Percentiles rank a stretch among this genome's conserved stretches.
These are phyloP conservation scores for Anadara kagoshimensis DNA, from an alignment of 1,140 invertebrate species.

Conservation along the genomic window DNA sequence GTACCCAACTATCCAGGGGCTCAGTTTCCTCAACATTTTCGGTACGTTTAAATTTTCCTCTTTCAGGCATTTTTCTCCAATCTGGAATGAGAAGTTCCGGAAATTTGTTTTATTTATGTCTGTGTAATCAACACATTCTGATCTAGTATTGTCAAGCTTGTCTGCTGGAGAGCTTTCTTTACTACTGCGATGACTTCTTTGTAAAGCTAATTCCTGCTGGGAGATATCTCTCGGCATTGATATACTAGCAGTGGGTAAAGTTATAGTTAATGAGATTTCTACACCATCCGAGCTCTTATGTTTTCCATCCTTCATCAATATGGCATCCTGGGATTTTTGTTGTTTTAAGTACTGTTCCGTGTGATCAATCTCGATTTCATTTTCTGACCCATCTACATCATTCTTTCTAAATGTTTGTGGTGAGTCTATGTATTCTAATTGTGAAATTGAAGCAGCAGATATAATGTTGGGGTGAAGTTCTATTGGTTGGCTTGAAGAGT, in stretches of 20 bases:
- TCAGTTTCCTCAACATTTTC: not conserved
- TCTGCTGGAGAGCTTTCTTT: slow-evolving; percentile 17
- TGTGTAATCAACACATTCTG: slow-evolving; percentile 14
- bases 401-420: too few relatives aligned
- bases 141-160: slow-evolving; percentile 32
- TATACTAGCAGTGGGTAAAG: slow-evolving; percentile 50
- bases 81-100: slow-evolving; percentile 54
- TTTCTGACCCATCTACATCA: too few relatives aligned
- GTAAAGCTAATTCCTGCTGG: slow-evolving; percentile 41
- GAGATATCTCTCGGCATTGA: slow-evolving; percentile 48
- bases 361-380: too few relatives aligned
- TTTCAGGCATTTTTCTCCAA: slow-evolving; percentile 34
- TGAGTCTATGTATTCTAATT: too few relatives aligned
- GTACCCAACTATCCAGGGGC: too few relatives aligned
- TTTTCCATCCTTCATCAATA: not conserved
- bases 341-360: too few relatives aligned
- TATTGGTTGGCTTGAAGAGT: too few relatives aligned
- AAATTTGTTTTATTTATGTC: slow-evolving; percentile 46
- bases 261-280: slow-evolving; percentile 40
- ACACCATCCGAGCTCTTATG: slow-evolving; percentile 22
- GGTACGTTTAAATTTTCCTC: not conserved
- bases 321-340: too few relatives aligned
- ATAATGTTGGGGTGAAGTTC: too few relatives aligned
- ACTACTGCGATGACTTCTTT: slow-evolving; percentile 32
- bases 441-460: too few relatives aligned